Evolutionary conservation across 2,888 invertebrate genomes (phyloP).

Genomic region (Sylvicola fuscatus): DNA sequence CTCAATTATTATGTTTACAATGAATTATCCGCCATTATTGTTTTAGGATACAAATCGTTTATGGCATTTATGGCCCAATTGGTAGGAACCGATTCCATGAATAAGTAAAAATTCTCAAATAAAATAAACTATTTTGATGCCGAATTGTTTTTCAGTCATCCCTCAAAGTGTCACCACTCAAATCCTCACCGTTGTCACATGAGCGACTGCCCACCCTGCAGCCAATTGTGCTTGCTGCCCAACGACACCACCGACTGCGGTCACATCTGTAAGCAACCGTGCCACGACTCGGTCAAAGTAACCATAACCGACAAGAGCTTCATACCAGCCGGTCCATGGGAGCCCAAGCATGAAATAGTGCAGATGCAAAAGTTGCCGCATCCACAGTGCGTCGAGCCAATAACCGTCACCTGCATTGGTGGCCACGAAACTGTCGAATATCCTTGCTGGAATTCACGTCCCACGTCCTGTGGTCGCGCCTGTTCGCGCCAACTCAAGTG

Average conservation of each 20-base stretch:
- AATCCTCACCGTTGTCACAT: slow-evolving; percentile 64
- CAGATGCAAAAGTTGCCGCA: slow-evolving; percentile 37
- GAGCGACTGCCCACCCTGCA: slow-evolving; percentile 66
- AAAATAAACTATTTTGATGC: no score
- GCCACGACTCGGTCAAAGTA: slow-evolving; percentile 54
- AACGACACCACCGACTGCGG: slow-evolving; percentile 16
- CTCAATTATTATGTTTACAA: no score
- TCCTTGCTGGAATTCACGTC: slow-evolving; percentile 46
- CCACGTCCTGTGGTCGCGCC: slow-evolving; percentile 55
- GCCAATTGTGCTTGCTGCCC: slow-evolving; percentile 43
- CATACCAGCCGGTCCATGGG: slow-evolving; percentile 46
- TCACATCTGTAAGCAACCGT: slow-evolving; percentile 29
- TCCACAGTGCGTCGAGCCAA: slow-evolving; percentile 47
- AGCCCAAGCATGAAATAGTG: slow-evolving; percentile 29
- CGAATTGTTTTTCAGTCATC: slow-evolving; percentile 11
- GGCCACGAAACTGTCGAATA: slow-evolving; percentile 45
- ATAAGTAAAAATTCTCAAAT: no score
- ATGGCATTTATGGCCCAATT: no score
- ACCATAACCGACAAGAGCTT: slow-evolving; percentile 31
- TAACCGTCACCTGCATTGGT: slow-evolving; percentile 51
- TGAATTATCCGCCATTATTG: no score
- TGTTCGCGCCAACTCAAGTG: slow-evolving; percentile 57
- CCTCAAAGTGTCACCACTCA: slow-evolving; percentile 73
- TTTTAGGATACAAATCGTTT: no score
- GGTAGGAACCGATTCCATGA: no score